phyloP scores from a whole-genome alignment of 64 coral and sea anemone genomes.

The Anthopleura sola region DNA sequence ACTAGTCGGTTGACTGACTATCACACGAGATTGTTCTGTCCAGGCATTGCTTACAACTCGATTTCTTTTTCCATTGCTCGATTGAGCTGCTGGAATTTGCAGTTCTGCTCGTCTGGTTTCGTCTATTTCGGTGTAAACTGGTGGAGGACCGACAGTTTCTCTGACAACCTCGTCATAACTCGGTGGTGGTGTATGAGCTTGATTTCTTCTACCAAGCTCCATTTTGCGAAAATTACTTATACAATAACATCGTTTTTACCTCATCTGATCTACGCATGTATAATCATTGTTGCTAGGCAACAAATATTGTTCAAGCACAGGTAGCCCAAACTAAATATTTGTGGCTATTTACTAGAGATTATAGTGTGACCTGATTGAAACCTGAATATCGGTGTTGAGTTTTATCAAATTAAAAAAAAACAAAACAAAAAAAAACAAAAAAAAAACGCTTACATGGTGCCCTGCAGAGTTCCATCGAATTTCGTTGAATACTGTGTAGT shows the following conservation, averaged over 20 bases:
- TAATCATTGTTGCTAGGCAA: neutral
- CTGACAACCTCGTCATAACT: neutral
- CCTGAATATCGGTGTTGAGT: too few relatives aligned
- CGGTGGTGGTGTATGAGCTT: neutral
- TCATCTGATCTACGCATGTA: too few relatives aligned
- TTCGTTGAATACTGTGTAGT: too few relatives aligned
- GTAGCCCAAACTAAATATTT: too few relatives aligned
- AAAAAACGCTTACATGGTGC: too few relatives aligned
- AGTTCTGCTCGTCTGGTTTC: neutral
- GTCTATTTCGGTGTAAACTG: constrained; percentile 11
- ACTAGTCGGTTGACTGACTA: neutral
- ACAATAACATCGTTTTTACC: too few relatives aligned
- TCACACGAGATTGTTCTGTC: neutral
- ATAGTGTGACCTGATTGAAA: too few relatives aligned
- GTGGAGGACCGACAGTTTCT: neutral
- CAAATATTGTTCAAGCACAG: too few relatives aligned
- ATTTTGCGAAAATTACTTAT: neutral
- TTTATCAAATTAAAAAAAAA: too few relatives aligned
- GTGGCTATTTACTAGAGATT: too few relatives aligned
- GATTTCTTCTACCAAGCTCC: neutral
- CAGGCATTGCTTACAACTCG: neutral
- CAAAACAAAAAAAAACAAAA: too few relatives aligned
- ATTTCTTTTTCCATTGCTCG: neutral
- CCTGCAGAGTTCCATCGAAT: too few relatives aligned
- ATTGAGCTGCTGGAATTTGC: neutral